phyloP scores from a whole-genome alignment of 1,140 invertebrate species.

The Steinernema feltiae region DNA sequence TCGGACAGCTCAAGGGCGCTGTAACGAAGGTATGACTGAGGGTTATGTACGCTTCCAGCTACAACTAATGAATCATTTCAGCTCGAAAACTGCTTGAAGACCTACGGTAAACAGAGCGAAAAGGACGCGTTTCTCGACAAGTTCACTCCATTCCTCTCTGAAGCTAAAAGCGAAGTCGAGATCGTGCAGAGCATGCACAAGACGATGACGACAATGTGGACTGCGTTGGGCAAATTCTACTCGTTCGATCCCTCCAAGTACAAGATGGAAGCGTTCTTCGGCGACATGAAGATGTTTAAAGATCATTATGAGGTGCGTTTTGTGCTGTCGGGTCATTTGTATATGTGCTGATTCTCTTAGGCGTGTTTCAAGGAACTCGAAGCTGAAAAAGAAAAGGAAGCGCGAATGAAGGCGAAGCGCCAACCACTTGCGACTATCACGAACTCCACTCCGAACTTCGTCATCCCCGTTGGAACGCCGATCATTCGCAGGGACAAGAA shows the following conservation, averaged over 20 bases:
- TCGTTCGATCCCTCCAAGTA: conserved; percentile 89
- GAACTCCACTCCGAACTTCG: conserved; percentile 66
- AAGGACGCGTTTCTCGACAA: conserved; percentile 32
- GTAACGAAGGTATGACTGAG: conserved; percentile 28
- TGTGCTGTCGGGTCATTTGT: conserved; percentile 72
- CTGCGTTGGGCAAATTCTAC: conserved; percentile 79
- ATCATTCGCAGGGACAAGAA: conserved; percentile 1
- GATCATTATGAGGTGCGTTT: conserved; percentile 75
- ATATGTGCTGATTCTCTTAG: conserved; percentile 71
- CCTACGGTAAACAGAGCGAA: conserved; percentile 27
- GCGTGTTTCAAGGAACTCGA: conserved; percentile 78
- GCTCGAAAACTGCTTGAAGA: conserved; percentile 37
- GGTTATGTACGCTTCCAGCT: background rate
- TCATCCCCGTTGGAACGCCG: background rate
- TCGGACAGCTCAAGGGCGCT: conserved; percentile 20
- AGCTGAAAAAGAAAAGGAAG: conserved; percentile 77
- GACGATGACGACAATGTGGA: conserved; percentile 81
- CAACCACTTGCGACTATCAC: conserved; percentile 74
- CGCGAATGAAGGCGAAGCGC: conserved; percentile 69
- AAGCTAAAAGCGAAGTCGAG: conserved; percentile 77
- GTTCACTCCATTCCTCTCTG: conserved; percentile 67
- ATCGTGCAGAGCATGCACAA: conserved; percentile 80
- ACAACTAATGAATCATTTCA: conserved; percentile 24
- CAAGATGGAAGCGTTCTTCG: conserved; percentile 88
- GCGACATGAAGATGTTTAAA: conserved; percentile 88